phyloP scores from a whole-genome alignment of 2,888 invertebrate species.

The Protula sp. region DNA sequence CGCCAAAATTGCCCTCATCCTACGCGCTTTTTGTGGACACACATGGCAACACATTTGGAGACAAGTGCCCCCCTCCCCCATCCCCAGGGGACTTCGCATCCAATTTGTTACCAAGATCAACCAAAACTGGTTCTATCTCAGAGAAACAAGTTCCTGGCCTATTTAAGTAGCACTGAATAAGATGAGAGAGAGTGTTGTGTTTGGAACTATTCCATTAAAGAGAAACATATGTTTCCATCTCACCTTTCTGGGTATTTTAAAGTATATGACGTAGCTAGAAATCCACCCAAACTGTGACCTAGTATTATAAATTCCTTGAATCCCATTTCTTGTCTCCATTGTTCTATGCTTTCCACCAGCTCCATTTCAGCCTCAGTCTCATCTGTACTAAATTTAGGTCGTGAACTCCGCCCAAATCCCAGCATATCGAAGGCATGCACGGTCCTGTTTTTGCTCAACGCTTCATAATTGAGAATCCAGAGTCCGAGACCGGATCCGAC shows the following conservation, averaged over 20 bases:
- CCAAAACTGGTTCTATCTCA: too few relatives aligned
- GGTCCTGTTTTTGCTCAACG: slow-evolving; percentile 64
- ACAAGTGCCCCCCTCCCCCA: too few relatives aligned
- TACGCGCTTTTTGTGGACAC: too few relatives aligned
- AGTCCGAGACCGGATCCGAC: slow-evolving; percentile 88
- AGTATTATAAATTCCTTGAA: slow-evolving; percentile 79
- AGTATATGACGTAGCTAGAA: slow-evolving; percentile 42
- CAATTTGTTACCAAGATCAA: too few relatives aligned
- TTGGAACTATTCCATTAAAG: too few relatives aligned
- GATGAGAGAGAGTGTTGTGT: too few relatives aligned
- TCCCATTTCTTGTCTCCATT: slow-evolving; percentile 88
- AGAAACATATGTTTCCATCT: too few relatives aligned
- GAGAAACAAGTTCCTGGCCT: too few relatives aligned
- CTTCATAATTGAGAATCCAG: slow-evolving; percentile 88
- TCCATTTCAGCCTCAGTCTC: slow-evolving; percentile 58
- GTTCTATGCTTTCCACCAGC: slow-evolving; percentile 71
- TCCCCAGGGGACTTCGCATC: too few relatives aligned
- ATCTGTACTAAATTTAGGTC: slow-evolving; percentile 76
- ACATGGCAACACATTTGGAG: too few relatives aligned
- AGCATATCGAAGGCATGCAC: slow-evolving; percentile 79
- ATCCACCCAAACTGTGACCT: slow-evolving; percentile 84
- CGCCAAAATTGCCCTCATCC: too few relatives aligned
- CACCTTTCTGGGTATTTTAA: slow-evolving; percentile 59
- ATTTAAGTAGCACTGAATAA: too few relatives aligned
- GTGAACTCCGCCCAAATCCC: slow-evolving; percentile 88